phyloP scores from a whole-genome alignment of 2,797 vertebrate species.

The Pygocentrus nattereri region DNA sequence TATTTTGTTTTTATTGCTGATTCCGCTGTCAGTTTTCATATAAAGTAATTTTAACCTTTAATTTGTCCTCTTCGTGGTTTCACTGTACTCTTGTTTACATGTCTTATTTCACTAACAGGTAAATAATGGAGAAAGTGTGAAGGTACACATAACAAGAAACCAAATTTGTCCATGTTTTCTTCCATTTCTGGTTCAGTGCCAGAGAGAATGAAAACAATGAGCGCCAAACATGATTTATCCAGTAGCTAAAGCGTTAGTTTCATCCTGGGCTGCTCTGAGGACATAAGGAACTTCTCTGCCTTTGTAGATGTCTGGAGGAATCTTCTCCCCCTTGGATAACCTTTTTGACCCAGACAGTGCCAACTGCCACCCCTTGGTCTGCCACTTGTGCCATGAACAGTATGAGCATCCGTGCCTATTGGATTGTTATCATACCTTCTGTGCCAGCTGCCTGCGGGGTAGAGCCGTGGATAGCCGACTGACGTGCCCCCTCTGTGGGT shows the following conservation, averaged over 20 bases:
- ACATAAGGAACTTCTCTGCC: conserved; percentile 33
- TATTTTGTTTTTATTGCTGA: conserved; percentile 1
- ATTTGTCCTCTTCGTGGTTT: not conserved
- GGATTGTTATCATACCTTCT: conserved; percentile 88
- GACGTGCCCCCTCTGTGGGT: conserved; percentile 85
- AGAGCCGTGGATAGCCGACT: conserved; percentile 77
- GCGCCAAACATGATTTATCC: not conserved
- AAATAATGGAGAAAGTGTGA: not conserved
- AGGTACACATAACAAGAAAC: not conserved
- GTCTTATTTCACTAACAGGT: not conserved
- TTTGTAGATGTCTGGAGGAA: conserved; percentile 83
- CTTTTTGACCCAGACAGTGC: conserved; percentile 76
- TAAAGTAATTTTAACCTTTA: not conserved
- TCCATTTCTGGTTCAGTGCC: not conserved
- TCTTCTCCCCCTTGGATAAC: conserved; percentile 81
- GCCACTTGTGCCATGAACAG: conserved; percentile 84
- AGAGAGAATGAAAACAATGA: not conserved
- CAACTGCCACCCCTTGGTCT: conserved; percentile 84
- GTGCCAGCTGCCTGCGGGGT: conserved; percentile 84
- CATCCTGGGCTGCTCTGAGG: not conserved
- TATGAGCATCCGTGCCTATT: conserved; percentile 86
- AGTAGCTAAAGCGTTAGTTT: not conserved
- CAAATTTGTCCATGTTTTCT: not conserved
- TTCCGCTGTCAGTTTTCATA: conserved; percentile 13
- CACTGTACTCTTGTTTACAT: not conserved